Evolutionary conservation across 2,797 vertebrate species (phyloP), one percentile per base, ranked within the genome.

Genomic region (Macropodus opercularis): DNA sequence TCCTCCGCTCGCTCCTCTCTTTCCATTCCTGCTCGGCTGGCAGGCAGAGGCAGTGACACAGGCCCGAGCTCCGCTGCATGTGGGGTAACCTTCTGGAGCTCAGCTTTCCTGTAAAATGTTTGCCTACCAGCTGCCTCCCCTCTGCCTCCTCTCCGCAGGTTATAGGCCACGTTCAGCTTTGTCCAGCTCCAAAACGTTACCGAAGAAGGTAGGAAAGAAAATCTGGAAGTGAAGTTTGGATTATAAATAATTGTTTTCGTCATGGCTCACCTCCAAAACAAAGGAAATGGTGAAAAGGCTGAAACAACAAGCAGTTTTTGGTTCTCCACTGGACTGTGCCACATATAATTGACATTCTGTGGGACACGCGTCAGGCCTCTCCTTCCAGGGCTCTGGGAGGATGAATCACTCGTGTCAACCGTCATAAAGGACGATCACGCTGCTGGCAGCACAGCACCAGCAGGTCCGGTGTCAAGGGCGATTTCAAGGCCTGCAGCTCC

Each of bases 341-440:
- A 41, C 29, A 36, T 57, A 59, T 75, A 69, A 71, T 61, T 56
- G 62, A 77, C 64, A 73, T 53, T 72, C 48, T 21, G 27, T 48
- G 49, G 66, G 52, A 44, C n/a, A 70, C 14, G 60, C 69, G 74
- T 73, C 51, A 38, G 69, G 61, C 43, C 19, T 69, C 42, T 55
- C 29, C 38, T 53, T 66, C 44, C 50, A 60, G 58, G 48, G 67
- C 71, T 75, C 51, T 44, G 66, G 48, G 31, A 72, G 49, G 46
- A 64, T 70, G 69, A 81, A 62, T 83, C 76, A 77, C 64, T 83
- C 54, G 46, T 56, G 69, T 84, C 75, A 81, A 52, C 72, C 73
- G 75, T 82, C 86, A 81, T 63, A 70, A 74, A 72, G 68, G 52
- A 75, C 71, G 62, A 59, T 67, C 36, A 67, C 50, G 46, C 58